Conservation (phyloP, 2,797 vertebrate genomes). For the Ctenopoma multispine region DNA sequence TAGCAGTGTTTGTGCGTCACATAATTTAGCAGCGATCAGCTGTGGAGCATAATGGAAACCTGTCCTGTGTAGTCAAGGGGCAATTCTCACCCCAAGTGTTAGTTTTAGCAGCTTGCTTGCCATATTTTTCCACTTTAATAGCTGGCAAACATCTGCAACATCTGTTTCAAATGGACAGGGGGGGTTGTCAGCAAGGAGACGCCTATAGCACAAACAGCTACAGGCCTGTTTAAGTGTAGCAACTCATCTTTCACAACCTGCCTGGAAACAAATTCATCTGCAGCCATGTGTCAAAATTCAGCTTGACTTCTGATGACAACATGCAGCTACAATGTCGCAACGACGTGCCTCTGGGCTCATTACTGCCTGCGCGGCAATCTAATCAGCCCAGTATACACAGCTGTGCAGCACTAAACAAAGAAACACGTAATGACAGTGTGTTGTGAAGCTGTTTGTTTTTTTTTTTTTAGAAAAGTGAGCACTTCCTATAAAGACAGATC, state of each 20-base stretch:
- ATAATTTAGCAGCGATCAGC: conserved; percentile 64
- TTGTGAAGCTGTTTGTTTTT: conserved; percentile 18
- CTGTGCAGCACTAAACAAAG: conserved; percentile 54
- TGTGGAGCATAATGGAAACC: conserved; percentile 63
- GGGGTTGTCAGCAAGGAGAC: conserved; percentile 49
- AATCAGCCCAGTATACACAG: conserved; percentile 50
- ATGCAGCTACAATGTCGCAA: conserved; percentile 35
- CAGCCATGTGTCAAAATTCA: conserved; percentile 45
- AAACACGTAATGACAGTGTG: conserved; percentile 36
- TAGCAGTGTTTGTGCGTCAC: conserved; percentile 51
- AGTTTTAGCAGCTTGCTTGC: conserved; percentile 72
- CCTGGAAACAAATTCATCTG: conserved; percentile 47
- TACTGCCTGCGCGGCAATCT: conserved; percentile 21
- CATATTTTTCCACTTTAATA: conserved; percentile 72
- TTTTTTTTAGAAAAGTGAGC: conserved; percentile 22
- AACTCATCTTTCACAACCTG: conserved; percentile 55
- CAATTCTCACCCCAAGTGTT: conserved; percentile 72
- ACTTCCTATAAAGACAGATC: conserved; percentile 8
- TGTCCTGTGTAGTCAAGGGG: conserved; percentile 55
- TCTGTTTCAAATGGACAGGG: conserved; percentile 73
- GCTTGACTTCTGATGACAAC: conserved; percentile 38
- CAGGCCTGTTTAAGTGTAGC: conserved; percentile 53
- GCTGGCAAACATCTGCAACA: conserved; percentile 76
- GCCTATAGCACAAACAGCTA: conserved; percentile 63
- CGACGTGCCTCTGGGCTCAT: conserved; percentile 24